Evolutionary conservation across 2,113 vertebrate genomes (phyloP).

Genomic region (Gopherus flavomarginatus): DNA sequence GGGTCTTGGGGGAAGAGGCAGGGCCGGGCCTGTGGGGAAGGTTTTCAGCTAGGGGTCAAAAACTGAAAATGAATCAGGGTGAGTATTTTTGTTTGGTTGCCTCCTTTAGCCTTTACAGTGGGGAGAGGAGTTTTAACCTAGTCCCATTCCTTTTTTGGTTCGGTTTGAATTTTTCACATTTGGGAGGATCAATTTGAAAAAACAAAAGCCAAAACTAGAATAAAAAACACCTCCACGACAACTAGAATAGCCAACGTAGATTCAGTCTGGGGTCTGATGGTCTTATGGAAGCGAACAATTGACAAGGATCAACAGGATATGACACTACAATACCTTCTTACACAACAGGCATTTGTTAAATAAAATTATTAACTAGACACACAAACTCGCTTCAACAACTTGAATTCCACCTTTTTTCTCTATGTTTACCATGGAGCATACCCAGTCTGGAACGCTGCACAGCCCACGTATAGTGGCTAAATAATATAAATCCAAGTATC

Average conservation of each 20-base stretch:
- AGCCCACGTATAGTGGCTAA: rapidly evolving
- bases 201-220: not conserved
- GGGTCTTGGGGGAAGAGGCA: no score
- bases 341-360: not conserved
- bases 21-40: no score
- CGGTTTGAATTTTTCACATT: not conserved
- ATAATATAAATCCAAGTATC: rapidly evolving
- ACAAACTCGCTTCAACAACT: not conserved
- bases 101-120: not conserved
- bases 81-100: not conserved
- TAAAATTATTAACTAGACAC: not conserved
- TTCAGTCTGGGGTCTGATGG: not conserved
- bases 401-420: not conserved
- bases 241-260: not conserved
- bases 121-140: not conserved
- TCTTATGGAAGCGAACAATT: not conserved
- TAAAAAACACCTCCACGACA: not conserved
- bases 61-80: not conserved
- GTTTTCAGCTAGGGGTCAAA: not conserved
- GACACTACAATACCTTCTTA: not conserved
- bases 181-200: not conserved
- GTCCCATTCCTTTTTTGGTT: not conserved
- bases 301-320: not conserved
- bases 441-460: not conserved
- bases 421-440: not conserved